Percentiles rank a stretch among this genome's conserved stretches.
phyloP scores from a whole-genome alignment of 2,113 vertebrate genomes.

The Trichomycterus rosablanca region DNA sequence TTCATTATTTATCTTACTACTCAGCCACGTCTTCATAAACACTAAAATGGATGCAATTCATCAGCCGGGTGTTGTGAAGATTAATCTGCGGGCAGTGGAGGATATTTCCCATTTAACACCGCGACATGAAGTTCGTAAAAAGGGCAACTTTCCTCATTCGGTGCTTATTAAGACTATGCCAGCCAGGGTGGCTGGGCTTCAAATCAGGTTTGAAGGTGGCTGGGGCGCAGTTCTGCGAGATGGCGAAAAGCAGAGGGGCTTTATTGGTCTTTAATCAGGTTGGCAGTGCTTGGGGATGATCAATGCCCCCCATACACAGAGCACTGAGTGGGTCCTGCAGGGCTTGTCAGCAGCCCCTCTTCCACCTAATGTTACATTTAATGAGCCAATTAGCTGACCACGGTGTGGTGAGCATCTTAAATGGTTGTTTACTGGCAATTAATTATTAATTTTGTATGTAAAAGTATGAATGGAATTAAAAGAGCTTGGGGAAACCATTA shows the following conservation, averaged over 20 bases:
- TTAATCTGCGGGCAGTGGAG: conserved; percentile 46
- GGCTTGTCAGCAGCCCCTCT: conserved; percentile 66
- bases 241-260: conserved; percentile 45
- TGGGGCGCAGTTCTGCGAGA: conserved; percentile 45
- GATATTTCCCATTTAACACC: conserved; percentile 61
- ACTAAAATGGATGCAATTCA: neutral
- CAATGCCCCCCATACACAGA: conserved; percentile 68
- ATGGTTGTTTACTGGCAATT: conserved; percentile 76
- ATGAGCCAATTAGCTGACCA: conserved; percentile 78
- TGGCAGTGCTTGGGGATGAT: conserved; percentile 65
- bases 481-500: conserved; percentile 71
- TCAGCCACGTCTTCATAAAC: neutral
- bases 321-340: conserved; percentile 60
- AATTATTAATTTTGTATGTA: conserved; percentile 78
- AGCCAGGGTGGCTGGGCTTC: conserved; percentile 10
- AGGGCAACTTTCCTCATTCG: conserved; percentile 38
- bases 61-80: conserved; percentile 1
- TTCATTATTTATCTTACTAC: no score
- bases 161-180: conserved; percentile 30
- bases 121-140: conserved; percentile 43
- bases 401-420: conserved; percentile 73
- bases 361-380: conserved; percentile 75
- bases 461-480: conserved; percentile 81
- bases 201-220: conserved; percentile 53
- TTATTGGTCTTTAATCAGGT: conserved; percentile 74